Base-by-base conservation (phyloP, 1,140 invertebrate species). In the Triops cancriformis region DNA sequence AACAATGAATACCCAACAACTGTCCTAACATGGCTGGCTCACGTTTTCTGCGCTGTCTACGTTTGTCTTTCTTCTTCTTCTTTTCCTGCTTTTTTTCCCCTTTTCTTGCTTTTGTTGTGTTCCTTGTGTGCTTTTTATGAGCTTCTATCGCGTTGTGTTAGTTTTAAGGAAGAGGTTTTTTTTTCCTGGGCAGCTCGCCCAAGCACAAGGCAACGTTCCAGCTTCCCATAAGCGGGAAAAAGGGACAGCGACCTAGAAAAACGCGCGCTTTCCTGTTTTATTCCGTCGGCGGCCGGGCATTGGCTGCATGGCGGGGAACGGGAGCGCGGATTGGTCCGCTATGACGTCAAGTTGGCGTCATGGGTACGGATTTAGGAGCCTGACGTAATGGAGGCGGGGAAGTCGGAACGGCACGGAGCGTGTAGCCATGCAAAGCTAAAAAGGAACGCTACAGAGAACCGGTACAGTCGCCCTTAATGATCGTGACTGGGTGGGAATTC, bases 261-360 rank as follows among this genome's bases (percentile, higher is more conserved):
- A 64, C 51, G 18, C 18, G 10, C 51, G 51, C 51, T 64, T 5
- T 10, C 51, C 31, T 37, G n/a, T n/a, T 37, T 4, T 4, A 37
- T 7, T 2, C 31, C 31, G 31, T 37, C 31, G 2, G n/a, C 18
- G 51, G 51, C 14, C 51, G 51, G 10, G 51, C 10, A 64, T 64
- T 64, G 51, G 51, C 51, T 23, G 31, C 31, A 37, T 37, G 7
- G 2, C 31, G 7, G 2, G 7, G 31, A 37, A 37, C 31, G 31
- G 2, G 31, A 18, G n/a, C 2, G 51, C 51, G 18, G 51, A 64
- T 64, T 64, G 51, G 51, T 18, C 18, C 5, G 23, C 23, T 23
- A 64, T 64, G 51, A 64, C 51, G 51, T 64, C 51, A 64, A 64
- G 18, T 18, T 64, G 51, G 51, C 51, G 51, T 64, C 51, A 64